Evolutionary conservation across 1,140 invertebrate species (phyloP).

Genomic region (Drosophila equinoxialis): DNA sequence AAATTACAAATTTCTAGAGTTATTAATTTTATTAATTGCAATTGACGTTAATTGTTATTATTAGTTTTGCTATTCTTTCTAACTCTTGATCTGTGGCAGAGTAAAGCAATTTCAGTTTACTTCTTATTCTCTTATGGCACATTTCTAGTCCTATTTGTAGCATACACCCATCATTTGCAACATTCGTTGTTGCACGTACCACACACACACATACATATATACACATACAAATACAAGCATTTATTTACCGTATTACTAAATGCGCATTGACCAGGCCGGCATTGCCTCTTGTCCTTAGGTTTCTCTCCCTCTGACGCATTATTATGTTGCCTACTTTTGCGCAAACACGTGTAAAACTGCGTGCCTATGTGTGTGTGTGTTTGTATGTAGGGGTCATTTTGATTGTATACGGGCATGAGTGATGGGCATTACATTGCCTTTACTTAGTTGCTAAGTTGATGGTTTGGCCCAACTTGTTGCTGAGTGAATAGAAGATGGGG

Average conservation of each 20-base stretch:
- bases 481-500: neutral
- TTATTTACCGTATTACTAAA: conserved; percentile 64
- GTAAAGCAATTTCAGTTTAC: neutral
- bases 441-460: conserved; percentile 48
- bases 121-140: neutral
- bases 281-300: neutral
- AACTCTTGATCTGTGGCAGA: neutral
- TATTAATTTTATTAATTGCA: neutral
- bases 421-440: conserved; percentile 53
- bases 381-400: conserved; percentile 19
- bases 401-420: conserved; percentile 49
- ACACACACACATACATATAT: conserved; percentile 30
- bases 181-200: conserved; percentile 41
- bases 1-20: too few relatives aligned
- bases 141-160: conserved; percentile 10
- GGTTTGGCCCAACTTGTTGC: conserved; percentile 59
- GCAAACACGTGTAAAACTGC: conserved; percentile 3
- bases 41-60: neutral
- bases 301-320: conserved; percentile 49
- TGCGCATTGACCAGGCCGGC: conserved; percentile 55
- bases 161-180: conserved; percentile 2
- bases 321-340: conserved; percentile 51
- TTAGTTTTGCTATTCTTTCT: neutral
- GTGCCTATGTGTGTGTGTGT: conserved; percentile 30
- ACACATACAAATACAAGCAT: conserved; percentile 35